Base-by-base conservation (phyloP, 2,888 invertebrate species). In the Eudasyphora cyanicolor region DNA sequence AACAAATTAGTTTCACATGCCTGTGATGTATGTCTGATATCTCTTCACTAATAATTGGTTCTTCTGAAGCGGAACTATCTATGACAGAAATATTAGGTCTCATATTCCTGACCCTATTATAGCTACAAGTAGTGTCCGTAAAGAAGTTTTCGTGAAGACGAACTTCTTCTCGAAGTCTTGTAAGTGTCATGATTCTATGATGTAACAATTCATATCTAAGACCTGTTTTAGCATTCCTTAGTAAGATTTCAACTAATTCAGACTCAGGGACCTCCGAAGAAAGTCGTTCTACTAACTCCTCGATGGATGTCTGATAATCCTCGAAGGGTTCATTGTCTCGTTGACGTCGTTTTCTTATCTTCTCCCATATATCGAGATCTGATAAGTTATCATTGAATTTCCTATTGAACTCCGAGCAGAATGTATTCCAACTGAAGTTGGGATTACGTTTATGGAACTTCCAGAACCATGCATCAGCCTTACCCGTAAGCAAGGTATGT, bases 351-450 rank as follows among this genome's bases (percentile, higher is more conserved):
- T 74, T 71, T 5, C 71, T 24, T 10, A 71, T 54, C n/a, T n/a
- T 49, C 14, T 71, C 71, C 71, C 76, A 76, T 5, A 76, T 12
- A 10, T 76, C 76, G 19, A 64, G 14, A 12, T 76, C 27, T 14
- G 75, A 42, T 45, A 75, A 6, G n/a, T 38, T n/a, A n/a, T 60
- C 45, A n/a, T 75, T 62, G 38, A 54, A 74, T 38, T 42, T 74
- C 17, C 38, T 32, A n/a, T n/a, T 8, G 21, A 74, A 42, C 21
- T 69, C 42, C 19, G 38, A 27, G 27, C 76, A 42, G 32, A 54
- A 73, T 0, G 4, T 51, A n/a, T 60, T 42, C 74, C 74, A 57
- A 14, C 35, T 35, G 21, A 74, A 60, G 29, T 38, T 14, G 10
- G 10, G 60, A 42, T 74, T 74, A 3, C 12, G 5, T 12, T 45